Evolutionary conservation across 2,113 vertebrate species (phyloP).

Genomic region (Neopipo cinnamomea): DNA sequence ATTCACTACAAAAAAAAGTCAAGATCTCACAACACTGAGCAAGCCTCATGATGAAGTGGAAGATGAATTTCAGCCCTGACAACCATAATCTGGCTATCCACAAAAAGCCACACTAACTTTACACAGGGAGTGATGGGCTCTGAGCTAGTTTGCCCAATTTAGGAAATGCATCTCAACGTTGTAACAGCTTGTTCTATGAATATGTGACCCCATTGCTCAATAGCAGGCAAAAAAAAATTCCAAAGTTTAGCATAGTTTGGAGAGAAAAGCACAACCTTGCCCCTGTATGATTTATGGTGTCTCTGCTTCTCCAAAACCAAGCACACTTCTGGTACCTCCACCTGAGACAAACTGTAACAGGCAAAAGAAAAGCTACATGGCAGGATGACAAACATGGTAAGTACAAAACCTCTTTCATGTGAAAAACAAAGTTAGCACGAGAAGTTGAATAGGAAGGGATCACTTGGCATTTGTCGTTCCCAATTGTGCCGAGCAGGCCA

Average conservation of each 20-base stretch:
- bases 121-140: not conserved
- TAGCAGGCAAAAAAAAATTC: not conserved
- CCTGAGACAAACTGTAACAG: not conserved
- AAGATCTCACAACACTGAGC: not conserved
- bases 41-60: not conserved
- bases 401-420: not conserved
- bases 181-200: not conserved
- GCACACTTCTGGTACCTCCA: not conserved
- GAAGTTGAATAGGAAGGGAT: not conserved
- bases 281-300: not conserved
- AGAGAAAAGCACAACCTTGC: not conserved
- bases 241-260: not conserved
- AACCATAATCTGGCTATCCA: not conserved
- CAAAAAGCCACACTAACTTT: not conserved
- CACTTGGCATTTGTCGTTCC: not conserved
- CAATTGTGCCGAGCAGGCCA: not conserved
- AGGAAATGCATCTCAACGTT: not conserved
- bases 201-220: slow-evolving; percentile 1
- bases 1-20: not conserved
- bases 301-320: not conserved
- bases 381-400: not conserved
- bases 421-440: not conserved
- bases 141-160: slow-evolving; percentile 23
- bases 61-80: slow-evolving; percentile 4
- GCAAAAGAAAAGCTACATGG: not conserved